Conservation (phyloP, 2,888 invertebrate genomes). For the Mythimna impura region DNA sequence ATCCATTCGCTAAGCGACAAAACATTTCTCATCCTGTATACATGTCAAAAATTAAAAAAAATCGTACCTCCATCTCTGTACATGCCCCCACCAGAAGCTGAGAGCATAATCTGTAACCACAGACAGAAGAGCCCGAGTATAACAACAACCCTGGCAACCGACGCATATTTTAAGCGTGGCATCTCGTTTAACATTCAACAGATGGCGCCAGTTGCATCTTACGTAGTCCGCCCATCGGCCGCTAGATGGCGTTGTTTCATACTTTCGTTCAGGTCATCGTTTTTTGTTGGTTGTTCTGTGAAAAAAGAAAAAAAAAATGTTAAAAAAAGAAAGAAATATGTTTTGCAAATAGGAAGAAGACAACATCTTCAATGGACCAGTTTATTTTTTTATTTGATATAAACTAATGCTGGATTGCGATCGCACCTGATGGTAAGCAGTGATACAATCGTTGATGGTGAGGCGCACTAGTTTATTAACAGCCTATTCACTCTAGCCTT, state of each 20-base stretch:
- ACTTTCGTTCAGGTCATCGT: slow-evolving; percentile 50
- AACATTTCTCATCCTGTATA: not conserved
- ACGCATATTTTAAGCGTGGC: slow-evolving; percentile 86
- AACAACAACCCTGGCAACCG: slow-evolving; percentile 83
- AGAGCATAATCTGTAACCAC: slow-evolving; percentile 88
- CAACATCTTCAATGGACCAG: not conserved
- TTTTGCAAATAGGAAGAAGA: not conserved
- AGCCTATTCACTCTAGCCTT: no score
- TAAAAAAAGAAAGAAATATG: not conserved
- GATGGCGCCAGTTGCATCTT: slow-evolving; percentile 70
- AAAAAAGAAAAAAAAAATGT: slow-evolving; percentile 10
- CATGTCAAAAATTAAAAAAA: not conserved
- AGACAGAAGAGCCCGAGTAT: slow-evolving; percentile 83
- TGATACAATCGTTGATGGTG: no score
- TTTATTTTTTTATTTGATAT: no score
- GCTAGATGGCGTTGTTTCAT: slow-evolving; percentile 67
- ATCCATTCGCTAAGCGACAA: not conserved
- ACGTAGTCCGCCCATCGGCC: slow-evolving; percentile 59
- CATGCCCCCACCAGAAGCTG: slow-evolving; percentile 78
- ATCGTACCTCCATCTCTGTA: slow-evolving; percentile 80
- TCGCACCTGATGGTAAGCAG: no score
- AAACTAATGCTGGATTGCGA: no score
- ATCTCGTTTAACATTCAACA: slow-evolving; percentile 78
- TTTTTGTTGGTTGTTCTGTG: slow-evolving; percentile 36
- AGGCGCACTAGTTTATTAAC: no score